A percentile compares a stretch with the other conserved stretches of the same genome.
These are phyloP conservation scores for Lutjanus argentimaculatus DNA, from an alignment of 2,797 vertebrate species.

Conservation along the genomic window DNA sequence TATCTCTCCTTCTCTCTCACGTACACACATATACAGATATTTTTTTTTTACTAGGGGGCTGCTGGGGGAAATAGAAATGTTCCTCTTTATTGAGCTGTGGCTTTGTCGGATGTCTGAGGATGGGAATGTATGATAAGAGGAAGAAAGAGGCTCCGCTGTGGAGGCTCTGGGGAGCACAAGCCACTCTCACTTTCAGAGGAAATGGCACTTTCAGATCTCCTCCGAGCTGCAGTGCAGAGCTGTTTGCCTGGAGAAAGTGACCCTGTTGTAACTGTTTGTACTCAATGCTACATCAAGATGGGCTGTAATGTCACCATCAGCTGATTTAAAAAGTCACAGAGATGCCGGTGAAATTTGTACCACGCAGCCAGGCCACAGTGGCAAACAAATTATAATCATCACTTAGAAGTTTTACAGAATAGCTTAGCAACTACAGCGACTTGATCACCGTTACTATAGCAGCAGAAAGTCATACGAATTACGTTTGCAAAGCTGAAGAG, in stretches of 20 bases:
- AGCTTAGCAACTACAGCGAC: slow-evolving; percentile 48
- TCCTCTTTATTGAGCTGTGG: slow-evolving; percentile 64
- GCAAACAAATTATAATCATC: slow-evolving; percentile 38
- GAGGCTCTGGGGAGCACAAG: slow-evolving; percentile 70
- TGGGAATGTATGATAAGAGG: slow-evolving; percentile 75
- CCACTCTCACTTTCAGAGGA: slow-evolving; percentile 76
- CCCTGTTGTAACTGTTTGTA: slow-evolving; percentile 63
- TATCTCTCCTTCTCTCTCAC: slow-evolving; percentile 23
- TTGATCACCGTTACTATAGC: slow-evolving; percentile 64
- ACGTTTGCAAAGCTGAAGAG: slow-evolving; percentile 22
- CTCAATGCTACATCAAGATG: slow-evolving; percentile 44
- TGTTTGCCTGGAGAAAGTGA: slow-evolving; percentile 68
- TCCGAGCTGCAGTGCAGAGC: slow-evolving; percentile 44
- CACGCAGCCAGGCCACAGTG: slow-evolving; percentile 20
- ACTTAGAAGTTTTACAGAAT: slow-evolving; percentile 48
- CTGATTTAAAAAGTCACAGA: slow-evolving; percentile 36
- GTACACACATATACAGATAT: slow-evolving; percentile 31
- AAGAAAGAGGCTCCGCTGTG: slow-evolving; percentile 64
- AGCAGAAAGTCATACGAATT: slow-evolving; percentile 52
- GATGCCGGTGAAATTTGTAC: slow-evolving; percentile 29
- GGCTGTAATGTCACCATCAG: slow-evolving; percentile 44
- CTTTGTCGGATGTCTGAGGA: slow-evolving; percentile 72
- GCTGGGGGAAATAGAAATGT: slow-evolving; percentile 68
- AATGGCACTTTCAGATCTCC: slow-evolving; percentile 76
- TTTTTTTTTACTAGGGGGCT: slow-evolving; percentile 51